These are phyloP conservation scores for Alcis repandata DNA, from an alignment of 2,888 invertebrate species.

Conservation along the genomic window DNA sequence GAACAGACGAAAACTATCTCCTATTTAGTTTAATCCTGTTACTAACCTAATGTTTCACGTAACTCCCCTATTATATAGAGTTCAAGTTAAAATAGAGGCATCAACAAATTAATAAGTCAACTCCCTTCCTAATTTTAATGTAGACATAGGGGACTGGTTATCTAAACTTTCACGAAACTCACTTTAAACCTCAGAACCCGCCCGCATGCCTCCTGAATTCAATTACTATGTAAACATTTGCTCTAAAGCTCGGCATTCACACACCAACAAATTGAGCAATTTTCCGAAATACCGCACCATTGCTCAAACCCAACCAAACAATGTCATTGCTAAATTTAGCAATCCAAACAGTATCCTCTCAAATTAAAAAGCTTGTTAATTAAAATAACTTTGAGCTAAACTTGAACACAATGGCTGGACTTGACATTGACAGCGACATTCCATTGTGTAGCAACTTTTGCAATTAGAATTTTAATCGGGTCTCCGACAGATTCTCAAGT, in stretches of 20 bases:
- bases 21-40: neutral
- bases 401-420: conserved; percentile 39
- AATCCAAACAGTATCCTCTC: conserved; percentile 16
- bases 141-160: conserved; percentile 27
- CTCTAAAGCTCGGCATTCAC: conserved; percentile 27
- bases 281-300: conserved; percentile 8
- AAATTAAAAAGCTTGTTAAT: conserved; percentile 34
- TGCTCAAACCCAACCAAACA: conserved; percentile 11
- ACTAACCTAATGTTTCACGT: neutral
- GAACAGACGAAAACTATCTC: neutral
- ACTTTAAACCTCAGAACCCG: conserved; percentile 29
- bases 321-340: conserved; percentile 22
- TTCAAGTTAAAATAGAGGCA: neutral
- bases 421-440: conserved; percentile 44
- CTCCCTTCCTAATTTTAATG: conserved; percentile 25
- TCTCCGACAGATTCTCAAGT: conserved; percentile 31
- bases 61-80: neutral
- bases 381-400: conserved; percentile 32
- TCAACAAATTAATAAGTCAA: conserved; percentile 22
- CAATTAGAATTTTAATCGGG: conserved; percentile 38
- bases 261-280: conserved; percentile 9
- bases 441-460: conserved; percentile 45
- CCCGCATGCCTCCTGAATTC: conserved; percentile 42
- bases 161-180: conserved; percentile 30
- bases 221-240: conserved; percentile 50